Evolutionary conservation across 2,888 invertebrate species (phyloP), one percentile per base, ranked within the genome.

Genomic region (Blomia tropicalis): DNA sequence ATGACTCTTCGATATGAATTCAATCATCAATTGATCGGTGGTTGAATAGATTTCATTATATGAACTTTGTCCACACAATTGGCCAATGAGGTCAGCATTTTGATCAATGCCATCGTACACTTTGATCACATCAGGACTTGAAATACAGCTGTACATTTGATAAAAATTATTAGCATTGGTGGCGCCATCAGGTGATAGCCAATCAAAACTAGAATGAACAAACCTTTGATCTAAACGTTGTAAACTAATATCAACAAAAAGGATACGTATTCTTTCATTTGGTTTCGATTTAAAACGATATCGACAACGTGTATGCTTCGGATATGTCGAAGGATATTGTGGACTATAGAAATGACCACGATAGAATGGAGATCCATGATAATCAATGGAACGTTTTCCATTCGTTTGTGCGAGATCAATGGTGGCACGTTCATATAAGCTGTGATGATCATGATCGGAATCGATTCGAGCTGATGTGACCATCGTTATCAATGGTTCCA

Each of bases 321-420:
- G 92, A 75, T 95, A 95, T 70, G 85, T 85, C 70, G 93, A 92
- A 66, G 95, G 95, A 79, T 92, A 95, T 64, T 87, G 83, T 0
- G 93, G 93, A 60, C 93, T 93, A 76, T 86, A 88, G 71, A 89
- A 83, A 63, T 83, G 81, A 62, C 88, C 87, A 58, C 58, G 43
- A 3, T 56, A 30, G 2, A 17, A 14, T 11, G 51, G 7, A n/a
- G 7, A 7, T 11, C 22, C 7, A 19, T 36, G 36, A 11, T 36
- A 17, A 7, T 11, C 36, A 11, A 17, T 17, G 7, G 36, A 7
- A 11, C 7, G 7, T 36, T 36, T 17, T 36, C 17, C 36, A 11
- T 7, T 36, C 17, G 36, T 36, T n/a, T n/a, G n/a, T n/a, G n/a
- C n/a, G n/a, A n/a, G n/a, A n/a, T n/a, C n/a, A n/a, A n/a, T n/a